phyloP scores from a whole-genome alignment of 2,888 invertebrate genomes.

The Pollenia angustigena region DNA sequence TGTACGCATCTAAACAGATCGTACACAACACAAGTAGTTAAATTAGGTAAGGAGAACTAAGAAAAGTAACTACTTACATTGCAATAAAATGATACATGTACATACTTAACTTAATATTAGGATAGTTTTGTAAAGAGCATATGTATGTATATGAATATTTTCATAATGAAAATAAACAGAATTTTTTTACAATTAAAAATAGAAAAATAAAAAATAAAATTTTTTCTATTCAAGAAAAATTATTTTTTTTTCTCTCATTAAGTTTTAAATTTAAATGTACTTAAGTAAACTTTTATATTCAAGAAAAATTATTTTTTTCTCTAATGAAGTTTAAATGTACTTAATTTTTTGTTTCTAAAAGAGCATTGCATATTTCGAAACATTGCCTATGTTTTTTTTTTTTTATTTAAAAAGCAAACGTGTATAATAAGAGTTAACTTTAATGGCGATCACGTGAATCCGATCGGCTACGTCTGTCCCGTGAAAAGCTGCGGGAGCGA shows the following conservation, averaged over 20 bases:
- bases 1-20: constrained; percentile 24
- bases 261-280: too few relatives aligned
- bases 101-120: constrained; percentile 67
- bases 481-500: constrained; percentile 85
- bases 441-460: constrained; percentile 86
- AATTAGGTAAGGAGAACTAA: constrained; percentile 17
- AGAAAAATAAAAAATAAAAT: constrained; percentile 43
- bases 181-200: constrained; percentile 49
- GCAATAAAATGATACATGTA: constrained; percentile 58
- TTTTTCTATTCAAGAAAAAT: not conserved
- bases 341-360: constrained; percentile 21
- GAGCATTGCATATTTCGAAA: constrained; percentile 40
- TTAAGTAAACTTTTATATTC: constrained; percentile 6
- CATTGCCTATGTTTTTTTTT: constrained; percentile 25
- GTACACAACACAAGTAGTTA: constrained; percentile 41
- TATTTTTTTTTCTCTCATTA: too few relatives aligned
- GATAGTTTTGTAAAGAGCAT: constrained; percentile 36
- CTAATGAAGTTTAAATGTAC: not conserved
- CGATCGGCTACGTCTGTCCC: constrained; percentile 86
- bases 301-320: constrained; percentile 9
- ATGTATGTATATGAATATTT: constrained; percentile 45
- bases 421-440: constrained; percentile 53
- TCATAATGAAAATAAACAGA: constrained; percentile 60
- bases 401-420: constrained; percentile 31
- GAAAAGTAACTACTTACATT: constrained; percentile 46